phyloP scores from a whole-genome alignment of 1,140 invertebrate genomes.

The Ceratosolen solmsi region DNA sequence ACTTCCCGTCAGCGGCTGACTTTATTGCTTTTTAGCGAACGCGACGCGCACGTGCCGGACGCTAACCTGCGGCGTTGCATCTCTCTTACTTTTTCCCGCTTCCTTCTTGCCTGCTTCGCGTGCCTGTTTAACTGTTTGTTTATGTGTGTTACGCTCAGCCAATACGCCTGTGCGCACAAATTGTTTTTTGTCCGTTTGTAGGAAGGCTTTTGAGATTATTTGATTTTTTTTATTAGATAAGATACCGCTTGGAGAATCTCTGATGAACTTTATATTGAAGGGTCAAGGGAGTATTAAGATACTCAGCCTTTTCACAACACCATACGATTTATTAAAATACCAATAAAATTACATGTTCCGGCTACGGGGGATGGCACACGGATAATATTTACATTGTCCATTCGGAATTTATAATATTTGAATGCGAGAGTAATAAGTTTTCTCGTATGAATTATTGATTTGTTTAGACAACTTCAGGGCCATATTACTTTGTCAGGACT shows the following conservation, averaged over 20 bases:
- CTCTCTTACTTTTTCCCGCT: background rate
- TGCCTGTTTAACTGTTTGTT: background rate
- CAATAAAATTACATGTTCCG: background rate
- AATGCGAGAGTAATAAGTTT: no score
- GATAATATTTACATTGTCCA: no score
- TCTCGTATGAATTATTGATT: no score
- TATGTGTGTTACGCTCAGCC: background rate
- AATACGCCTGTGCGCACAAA: background rate
- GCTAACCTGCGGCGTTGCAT: background rate
- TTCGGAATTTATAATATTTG: no score
- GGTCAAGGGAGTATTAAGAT: background rate
- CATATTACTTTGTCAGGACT: no score
- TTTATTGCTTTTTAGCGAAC: conserved; percentile 70
- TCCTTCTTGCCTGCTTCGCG: background rate
- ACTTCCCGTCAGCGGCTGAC: conserved; percentile 55
- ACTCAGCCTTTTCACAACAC: background rate
- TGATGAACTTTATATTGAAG: background rate
- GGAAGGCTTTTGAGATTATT: background rate
- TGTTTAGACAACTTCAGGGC: no score
- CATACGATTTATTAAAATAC: background rate
- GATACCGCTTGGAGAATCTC: background rate
- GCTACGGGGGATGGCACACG: background rate
- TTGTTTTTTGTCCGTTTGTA: conserved; percentile 5
- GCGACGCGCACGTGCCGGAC: conserved; percentile 64
- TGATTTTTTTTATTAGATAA: conserved; percentile 7